Base-by-base conservation (phyloP, 1,140 invertebrate species). In the Drosophila lini region DNA sequence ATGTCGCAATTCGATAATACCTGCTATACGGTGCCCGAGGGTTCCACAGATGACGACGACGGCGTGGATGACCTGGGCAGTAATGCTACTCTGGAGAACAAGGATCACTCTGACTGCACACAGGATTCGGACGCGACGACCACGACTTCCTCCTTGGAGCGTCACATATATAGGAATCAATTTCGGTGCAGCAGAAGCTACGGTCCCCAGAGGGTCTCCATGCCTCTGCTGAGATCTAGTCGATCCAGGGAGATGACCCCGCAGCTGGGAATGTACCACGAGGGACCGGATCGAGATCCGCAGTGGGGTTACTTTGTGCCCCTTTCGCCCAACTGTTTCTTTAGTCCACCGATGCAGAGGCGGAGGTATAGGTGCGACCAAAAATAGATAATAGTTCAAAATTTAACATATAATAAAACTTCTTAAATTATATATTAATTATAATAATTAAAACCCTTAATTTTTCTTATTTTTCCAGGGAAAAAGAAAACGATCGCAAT, bases 291-390 rank as follows among this genome's bases (percentile, higher is more conserved):
- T 42, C 48, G 60, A 13, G 78, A 67, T 44, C 86, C 90, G 16
- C 88, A 91, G 50, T 82, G 82, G 76, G 91, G 91, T 9, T 92
- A 92, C 56, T 92, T 92, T 82, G 90, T 92, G 41, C 88, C 91
- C 22, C 69, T 92, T 36, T 55, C 81, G 48, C 70, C 81, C 7
- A 81, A 90, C 60, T 79, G 75, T 55, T 92, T 82, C 74, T 88
- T 92, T 50, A 92, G 91, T 82, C 89, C 91, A 9, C 91, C 91
- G 3, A 74, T 82, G 70, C 85, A 85, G 19, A 50, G 91, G 10
- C 69, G 89, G 45, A 67, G 79, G 48, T 75, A 55, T 63, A 91
- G 90, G 90, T 91, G 71, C 40, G 74, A 0, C 0, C 0, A 22
- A 0, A 11, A 22, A 52, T 11, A 52, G 11, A 19, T 52, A 19